Percentiles rank a stretch among this genome's conserved stretches.
These are phyloP conservation scores for Minunthozetes semirufus DNA, from an alignment of 2,888 invertebrate genomes.

Conservation along the genomic window DNA sequence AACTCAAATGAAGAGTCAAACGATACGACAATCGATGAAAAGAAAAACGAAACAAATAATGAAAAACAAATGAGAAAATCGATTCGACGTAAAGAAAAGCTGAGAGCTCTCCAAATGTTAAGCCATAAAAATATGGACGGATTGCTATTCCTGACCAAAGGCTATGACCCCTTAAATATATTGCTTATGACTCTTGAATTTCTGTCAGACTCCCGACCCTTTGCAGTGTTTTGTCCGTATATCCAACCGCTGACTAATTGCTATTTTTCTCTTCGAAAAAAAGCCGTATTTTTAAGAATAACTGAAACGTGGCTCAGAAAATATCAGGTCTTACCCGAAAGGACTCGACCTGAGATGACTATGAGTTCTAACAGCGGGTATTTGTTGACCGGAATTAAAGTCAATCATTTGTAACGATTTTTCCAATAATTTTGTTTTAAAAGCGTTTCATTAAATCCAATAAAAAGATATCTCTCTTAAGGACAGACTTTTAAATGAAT, in stretches of 20 bases:
- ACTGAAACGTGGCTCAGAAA: constrained; percentile 78
- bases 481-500: no score
- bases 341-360: constrained; percentile 89
- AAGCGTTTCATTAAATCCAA: neutral
- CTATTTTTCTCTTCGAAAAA: constrained; percentile 67
- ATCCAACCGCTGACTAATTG: constrained; percentile 69
- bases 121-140: constrained; percentile 57
- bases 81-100: constrained; percentile 39
- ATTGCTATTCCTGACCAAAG: constrained; percentile 61
- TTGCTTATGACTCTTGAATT: constrained; percentile 66
- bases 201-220: constrained; percentile 70
- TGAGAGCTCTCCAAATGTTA: constrained; percentile 42
- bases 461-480: neutral
- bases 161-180: constrained; percentile 76
- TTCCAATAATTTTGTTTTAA: neutral
- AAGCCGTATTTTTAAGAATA: constrained; percentile 67
- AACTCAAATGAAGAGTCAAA: neutral
- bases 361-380: constrained; percentile 86
- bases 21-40: neutral
- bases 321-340: constrained; percentile 79
- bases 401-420: constrained; percentile 38
- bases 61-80: constrained; percentile 37
- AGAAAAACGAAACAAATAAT: neutral
- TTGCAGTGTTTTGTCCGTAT: constrained; percentile 73
- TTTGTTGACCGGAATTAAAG: constrained; percentile 64